These are phyloP conservation scores for Drosophila subsilvestris DNA, from an alignment of 2,888 invertebrate species.

Conservation along the genomic window DNA sequence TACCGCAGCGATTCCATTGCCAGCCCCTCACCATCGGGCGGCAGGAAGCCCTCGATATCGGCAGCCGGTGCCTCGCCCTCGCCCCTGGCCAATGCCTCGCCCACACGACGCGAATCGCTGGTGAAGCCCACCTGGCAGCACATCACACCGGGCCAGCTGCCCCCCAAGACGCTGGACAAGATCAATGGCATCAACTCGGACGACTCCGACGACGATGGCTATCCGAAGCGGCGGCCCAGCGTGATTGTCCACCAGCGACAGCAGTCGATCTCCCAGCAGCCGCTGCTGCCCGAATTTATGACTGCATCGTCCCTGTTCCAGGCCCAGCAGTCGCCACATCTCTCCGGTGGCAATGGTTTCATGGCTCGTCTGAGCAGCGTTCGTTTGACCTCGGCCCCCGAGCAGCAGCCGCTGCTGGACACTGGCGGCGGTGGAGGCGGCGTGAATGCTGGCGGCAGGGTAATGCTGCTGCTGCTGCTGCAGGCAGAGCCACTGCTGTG, in stretches of 20 bases:
- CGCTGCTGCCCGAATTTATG: constrained; percentile 62
- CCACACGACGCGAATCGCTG: constrained; percentile 82
- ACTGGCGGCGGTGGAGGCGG: constrained; percentile 45
- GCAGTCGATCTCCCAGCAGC: constrained; percentile 65
- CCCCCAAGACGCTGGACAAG: constrained; percentile 82
- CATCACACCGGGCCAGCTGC: constrained; percentile 83
- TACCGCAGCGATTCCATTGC: constrained; percentile 74
- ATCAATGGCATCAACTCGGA: constrained; percentile 82
- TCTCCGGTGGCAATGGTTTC: constrained; percentile 57
- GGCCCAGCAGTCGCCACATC: constrained; percentile 33
- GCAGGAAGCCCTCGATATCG: constrained; percentile 61
- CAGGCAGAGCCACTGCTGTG: constrained; percentile 2
- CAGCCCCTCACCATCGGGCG: constrained; percentile 45
- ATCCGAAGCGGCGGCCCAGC: constrained; percentile 76
- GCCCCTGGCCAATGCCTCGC: constrained; percentile 45
- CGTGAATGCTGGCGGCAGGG: constrained; percentile 9
- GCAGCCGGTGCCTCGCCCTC: constrained; percentile 33
- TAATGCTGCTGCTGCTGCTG: neutral
- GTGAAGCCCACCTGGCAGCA: constrained; percentile 84
- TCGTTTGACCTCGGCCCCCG: constrained; percentile 49
- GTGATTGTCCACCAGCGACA: constrained; percentile 76
- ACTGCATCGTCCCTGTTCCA: constrained; percentile 56
- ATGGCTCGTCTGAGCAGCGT: constrained; percentile 60
- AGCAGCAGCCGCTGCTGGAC: constrained; percentile 68
- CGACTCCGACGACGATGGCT: constrained; percentile 78